These are phyloP conservation scores for Sisyra terminalis DNA, from an alignment of 2,888 invertebrate genomes.

Conservation along the genomic window DNA sequence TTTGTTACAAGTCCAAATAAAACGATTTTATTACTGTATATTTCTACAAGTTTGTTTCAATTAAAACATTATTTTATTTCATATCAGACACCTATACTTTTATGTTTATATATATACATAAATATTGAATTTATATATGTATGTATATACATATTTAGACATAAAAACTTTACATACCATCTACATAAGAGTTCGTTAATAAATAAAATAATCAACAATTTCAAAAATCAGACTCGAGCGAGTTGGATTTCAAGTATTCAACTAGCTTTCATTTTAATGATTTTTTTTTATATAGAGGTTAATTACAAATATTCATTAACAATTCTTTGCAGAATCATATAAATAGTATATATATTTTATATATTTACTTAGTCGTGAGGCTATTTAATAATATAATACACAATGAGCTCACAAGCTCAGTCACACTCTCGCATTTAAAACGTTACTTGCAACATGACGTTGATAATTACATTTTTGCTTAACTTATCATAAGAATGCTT, in stretches of 20 bases:
- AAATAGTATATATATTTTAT: slow-evolving; percentile 1
- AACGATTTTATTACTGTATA: background rate
- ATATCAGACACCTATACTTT: slow-evolving; percentile 8
- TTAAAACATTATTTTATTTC: slow-evolving; percentile 8
- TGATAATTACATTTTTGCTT: too few species aligned
- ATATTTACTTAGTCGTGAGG: slow-evolving; percentile 4
- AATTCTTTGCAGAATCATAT: slow-evolving; percentile 2
- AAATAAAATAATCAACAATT: too few species aligned
- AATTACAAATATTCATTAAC: background rate
- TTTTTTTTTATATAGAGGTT: too few species aligned
- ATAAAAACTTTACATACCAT: slow-evolving; percentile 7
- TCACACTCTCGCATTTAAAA: slow-evolving; percentile 1
- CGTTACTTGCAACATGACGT: background rate
- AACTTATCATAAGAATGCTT: too few species aligned
- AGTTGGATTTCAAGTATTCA: too few species aligned
- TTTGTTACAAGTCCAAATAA: slow-evolving; percentile 2
- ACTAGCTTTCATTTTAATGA: too few species aligned
- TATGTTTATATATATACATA: too few species aligned
- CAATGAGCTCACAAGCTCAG: background rate
- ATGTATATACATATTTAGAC: slow-evolving; percentile 3
- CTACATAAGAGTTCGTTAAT: too few species aligned
- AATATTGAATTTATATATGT: slow-evolving; percentile 5
- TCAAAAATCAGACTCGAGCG: too few species aligned
- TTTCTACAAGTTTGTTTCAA: slow-evolving; percentile 8
- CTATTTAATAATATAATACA: background rate